These are phyloP conservation scores for Myrmecobius fasciatus DNA, from an alignment of 2,113 vertebrate species.

Conservation along the genomic window DNA sequence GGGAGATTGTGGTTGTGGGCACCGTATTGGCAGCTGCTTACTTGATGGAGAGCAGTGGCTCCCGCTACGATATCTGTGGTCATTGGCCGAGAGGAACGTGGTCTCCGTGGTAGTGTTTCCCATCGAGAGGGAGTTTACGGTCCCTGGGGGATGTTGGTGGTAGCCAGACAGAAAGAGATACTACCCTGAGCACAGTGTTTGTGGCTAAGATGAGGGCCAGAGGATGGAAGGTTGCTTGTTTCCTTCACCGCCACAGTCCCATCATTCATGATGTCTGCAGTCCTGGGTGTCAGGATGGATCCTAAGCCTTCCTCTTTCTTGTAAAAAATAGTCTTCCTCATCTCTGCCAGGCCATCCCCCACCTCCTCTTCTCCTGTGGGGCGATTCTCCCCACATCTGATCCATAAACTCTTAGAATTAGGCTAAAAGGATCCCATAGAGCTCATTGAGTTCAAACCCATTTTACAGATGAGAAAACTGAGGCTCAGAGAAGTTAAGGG, in stretches of 20 bases:
- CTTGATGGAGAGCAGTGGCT: background rate
- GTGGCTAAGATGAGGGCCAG: background rate
- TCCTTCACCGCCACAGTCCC: background rate
- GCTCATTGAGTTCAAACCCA: background rate
- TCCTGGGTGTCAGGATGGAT: background rate
- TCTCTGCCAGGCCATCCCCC: background rate
- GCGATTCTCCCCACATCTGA: background rate
- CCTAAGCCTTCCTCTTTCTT: background rate
- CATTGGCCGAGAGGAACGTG: background rate
- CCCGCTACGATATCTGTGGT: background rate
- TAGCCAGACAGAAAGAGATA: background rate
- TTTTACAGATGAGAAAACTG: background rate
- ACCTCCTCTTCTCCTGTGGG: background rate
- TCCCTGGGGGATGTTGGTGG: background rate
- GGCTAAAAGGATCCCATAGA: background rate
- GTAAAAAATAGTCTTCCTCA: background rate
- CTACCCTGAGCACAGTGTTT: background rate
- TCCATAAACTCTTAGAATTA: background rate
- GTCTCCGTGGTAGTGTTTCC: background rate
- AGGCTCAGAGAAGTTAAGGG: background rate
- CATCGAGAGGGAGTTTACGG: background rate
- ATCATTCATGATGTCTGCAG: background rate
- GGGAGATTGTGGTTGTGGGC: background rate
- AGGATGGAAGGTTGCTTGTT: background rate
- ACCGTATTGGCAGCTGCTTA: background rate